Evolutionary conservation across 2,888 invertebrate genomes (phyloP).

Genomic region (Scaeva pyrastri): DNA sequence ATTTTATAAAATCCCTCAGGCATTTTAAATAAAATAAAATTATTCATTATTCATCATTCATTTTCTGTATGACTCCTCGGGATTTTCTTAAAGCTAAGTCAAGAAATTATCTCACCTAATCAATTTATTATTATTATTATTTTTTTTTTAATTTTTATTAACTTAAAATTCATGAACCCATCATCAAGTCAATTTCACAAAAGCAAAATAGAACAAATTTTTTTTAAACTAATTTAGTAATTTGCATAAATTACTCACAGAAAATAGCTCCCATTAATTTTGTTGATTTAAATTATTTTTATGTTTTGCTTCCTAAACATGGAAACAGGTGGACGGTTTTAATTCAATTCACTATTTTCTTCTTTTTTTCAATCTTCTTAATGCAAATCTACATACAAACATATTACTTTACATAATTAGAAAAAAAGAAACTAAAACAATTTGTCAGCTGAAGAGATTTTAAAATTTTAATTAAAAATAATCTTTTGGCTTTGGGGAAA

Average conservation of each 20-base stretch:
- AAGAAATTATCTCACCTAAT: background rate
- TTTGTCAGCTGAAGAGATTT: conserved; percentile 21
- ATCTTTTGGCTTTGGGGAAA: conserved; percentile 39
- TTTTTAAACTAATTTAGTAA: background rate
- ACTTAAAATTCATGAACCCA: background rate
- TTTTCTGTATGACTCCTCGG: no score
- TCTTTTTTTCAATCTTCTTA: background rate
- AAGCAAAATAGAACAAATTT: background rate
- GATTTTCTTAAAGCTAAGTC: background rate
- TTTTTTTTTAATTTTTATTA: background rate
- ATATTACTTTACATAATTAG: background rate
- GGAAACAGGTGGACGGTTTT: no score
- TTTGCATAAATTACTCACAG: background rate
- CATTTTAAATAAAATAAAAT: no score
- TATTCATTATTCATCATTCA: no score
- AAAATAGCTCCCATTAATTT: background rate
- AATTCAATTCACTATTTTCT: background rate
- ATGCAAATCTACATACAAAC: background rate
- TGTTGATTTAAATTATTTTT: background rate
- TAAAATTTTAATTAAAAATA: conserved; percentile 61
- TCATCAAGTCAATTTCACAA: background rate
- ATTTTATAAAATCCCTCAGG: no score
- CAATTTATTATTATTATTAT: background rate
- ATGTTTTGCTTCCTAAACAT: background rate
- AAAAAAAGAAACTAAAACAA: background rate